phyloP scores from a whole-genome alignment of 2,797 vertebrate genomes.

The Ambastaia sidthimunki region DNA sequence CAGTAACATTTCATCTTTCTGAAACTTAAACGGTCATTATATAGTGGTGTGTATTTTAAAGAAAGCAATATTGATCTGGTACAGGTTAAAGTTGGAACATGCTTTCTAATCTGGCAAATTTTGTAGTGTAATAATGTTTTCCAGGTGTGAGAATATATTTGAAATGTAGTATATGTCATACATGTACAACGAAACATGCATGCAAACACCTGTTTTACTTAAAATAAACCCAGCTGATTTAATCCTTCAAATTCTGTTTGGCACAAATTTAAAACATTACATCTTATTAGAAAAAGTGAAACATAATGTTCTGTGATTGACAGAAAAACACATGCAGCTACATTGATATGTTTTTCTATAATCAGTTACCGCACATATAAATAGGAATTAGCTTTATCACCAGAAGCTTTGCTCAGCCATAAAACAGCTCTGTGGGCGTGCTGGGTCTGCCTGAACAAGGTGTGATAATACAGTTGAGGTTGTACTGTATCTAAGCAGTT shows the following conservation, averaged over 20 bases:
- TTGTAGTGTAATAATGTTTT: too few relatives aligned
- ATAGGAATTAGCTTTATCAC: background rate
- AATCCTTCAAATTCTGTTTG: background rate
- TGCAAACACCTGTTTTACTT: background rate
- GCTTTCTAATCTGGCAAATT: too few relatives aligned
- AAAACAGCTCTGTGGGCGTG: background rate
- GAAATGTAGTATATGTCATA: too few relatives aligned
- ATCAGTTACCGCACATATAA: background rate
- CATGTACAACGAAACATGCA: too few relatives aligned
- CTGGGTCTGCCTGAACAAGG: background rate
- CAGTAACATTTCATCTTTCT: too few relatives aligned
- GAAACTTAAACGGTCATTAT: too few relatives aligned
- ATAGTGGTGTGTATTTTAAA: too few relatives aligned
- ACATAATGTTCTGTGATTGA: background rate
- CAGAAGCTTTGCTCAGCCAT: background rate
- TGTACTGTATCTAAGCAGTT: background rate
- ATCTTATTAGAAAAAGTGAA: background rate
- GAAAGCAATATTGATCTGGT: too few relatives aligned
- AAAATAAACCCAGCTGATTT: conserved; percentile 8
- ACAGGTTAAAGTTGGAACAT: too few relatives aligned
- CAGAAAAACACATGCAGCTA: background rate
- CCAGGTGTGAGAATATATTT: too few relatives aligned
- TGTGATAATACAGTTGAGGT: background rate
- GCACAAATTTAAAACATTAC: background rate
- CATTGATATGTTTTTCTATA: background rate